Percentiles rank a stretch among this genome's conserved stretches.
Conservation (phyloP, 2,888 invertebrate species). For the Chymomyza caudatula region DNA sequence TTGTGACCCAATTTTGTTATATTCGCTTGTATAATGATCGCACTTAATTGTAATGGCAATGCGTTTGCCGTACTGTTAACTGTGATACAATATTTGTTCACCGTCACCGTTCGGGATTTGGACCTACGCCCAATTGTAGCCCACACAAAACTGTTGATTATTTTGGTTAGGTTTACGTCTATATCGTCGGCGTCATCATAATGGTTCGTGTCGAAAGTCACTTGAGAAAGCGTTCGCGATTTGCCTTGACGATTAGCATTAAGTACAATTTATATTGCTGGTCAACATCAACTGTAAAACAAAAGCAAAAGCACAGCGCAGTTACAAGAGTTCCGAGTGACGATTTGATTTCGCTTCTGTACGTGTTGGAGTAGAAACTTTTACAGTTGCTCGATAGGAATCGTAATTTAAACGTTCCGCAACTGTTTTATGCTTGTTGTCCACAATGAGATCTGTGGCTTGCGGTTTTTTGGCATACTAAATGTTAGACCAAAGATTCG, state of each 20-base stretch:
- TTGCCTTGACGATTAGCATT: background rate
- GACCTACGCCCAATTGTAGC: background rate
- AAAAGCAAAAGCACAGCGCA: too few species aligned
- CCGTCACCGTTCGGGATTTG: background rate
- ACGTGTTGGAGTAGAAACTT: background rate
- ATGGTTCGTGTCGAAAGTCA: background rate
- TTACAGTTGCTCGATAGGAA: background rate
- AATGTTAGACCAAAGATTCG: background rate
- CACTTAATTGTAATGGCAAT: slow-evolving; percentile 24
- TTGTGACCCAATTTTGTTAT: slow-evolving; percentile 30
- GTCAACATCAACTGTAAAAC: background rate
- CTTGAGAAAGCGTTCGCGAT: background rate
- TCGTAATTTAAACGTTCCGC: background rate
- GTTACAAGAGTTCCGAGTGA: background rate
- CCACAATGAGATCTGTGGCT: background rate
- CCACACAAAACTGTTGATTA: background rate
- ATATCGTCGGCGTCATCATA: background rate
- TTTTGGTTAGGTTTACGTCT: background rate
- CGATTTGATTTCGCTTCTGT: background rate
- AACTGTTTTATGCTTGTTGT: background rate
- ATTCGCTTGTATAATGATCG: background rate
- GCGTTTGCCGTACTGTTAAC: slow-evolving; percentile 25
- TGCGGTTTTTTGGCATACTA: background rate
- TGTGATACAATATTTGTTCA: slow-evolving; percentile 3
- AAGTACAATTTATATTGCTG: background rate